Conservation (phyloP, 1,140 invertebrate genomes). For the Coboldia fuscipes region DNA sequence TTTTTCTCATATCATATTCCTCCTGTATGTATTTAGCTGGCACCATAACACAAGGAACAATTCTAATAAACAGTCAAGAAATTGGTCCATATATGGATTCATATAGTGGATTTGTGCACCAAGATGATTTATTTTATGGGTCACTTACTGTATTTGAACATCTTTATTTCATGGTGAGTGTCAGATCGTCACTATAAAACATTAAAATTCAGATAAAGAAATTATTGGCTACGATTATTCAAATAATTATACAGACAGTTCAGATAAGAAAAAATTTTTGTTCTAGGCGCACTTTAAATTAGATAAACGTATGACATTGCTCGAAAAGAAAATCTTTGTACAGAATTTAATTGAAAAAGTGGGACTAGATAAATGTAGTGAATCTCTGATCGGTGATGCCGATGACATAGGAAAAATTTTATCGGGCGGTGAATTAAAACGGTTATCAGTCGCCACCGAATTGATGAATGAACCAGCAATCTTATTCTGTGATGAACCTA, state of each 20-base stretch:
- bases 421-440: constrained; percentile 84
- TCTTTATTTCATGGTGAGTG: constrained; percentile 62
- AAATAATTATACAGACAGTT: not conserved
- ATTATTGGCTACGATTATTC: not conserved
- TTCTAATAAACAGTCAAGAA: constrained; percentile 43
- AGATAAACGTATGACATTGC: constrained; percentile 33
- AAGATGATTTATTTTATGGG: constrained; percentile 77
- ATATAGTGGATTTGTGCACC: constrained; percentile 83
- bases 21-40: constrained; percentile 24
- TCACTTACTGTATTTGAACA: constrained; percentile 77
- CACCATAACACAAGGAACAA: constrained; percentile 50
- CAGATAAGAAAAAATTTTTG: not conserved
- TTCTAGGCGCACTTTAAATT: constrained; percentile 57
- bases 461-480: constrained; percentile 79
- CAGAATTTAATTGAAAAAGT: constrained; percentile 46
- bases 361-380: constrained; percentile 42
- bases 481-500: constrained; percentile 92
- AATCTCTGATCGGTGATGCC: constrained; percentile 52
- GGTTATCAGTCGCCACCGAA: constrained; percentile 85
- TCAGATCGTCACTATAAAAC: not conserved
- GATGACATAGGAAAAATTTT: constrained; percentile 54
- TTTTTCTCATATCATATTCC: constrained; percentile 1
- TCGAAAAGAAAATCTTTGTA: constrained; percentile 40
- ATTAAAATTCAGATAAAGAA: not conserved
- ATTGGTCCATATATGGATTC: constrained; percentile 51